These are phyloP conservation scores for Hydropsyche tenuis DNA, from an alignment of 1,140 invertebrate species.

Conservation along the genomic window DNA sequence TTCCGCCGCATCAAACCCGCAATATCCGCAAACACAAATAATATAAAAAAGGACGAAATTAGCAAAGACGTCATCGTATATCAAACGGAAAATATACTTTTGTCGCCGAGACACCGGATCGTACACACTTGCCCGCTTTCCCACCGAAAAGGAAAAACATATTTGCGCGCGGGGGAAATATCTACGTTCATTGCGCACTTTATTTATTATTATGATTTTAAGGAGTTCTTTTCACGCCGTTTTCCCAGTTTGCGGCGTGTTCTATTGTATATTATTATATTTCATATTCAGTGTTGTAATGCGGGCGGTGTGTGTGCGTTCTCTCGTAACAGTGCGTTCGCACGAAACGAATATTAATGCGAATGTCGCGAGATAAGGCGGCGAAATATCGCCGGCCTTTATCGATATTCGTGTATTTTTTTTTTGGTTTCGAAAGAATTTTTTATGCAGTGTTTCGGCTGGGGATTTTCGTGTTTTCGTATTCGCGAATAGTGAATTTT, in stretches of 20 bases:
- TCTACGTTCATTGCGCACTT: slow-evolving; percentile 14
- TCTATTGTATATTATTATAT: no score
- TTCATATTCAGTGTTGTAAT: no score
- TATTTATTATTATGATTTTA: slow-evolving; percentile 21
- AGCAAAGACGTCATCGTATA: not conserved
- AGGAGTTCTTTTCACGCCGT: not conserved
- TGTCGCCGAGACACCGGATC: not conserved
- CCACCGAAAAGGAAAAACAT: slow-evolving; percentile 4
- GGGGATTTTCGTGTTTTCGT: not conserved
- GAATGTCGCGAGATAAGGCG: slow-evolving; percentile 7
- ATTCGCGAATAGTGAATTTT: not conserved
- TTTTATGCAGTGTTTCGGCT: not conserved
- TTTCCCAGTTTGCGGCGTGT: no score
- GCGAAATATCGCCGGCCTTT: slow-evolving; percentile 8
- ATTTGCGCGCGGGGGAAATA: not conserved
- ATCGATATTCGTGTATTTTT: slow-evolving; percentile 5
- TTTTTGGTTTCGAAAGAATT: not conserved
- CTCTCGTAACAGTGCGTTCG: not conserved
- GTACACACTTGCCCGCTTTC: not conserved
- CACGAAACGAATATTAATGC: slow-evolving; percentile 33
- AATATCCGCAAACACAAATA: not conserved
- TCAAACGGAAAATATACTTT: slow-evolving; percentile 2
- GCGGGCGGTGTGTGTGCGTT: no score
- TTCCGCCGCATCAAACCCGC: not conserved
- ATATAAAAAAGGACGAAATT: no score